Percentiles rank a stretch among this genome's conserved stretches.
Evolutionary conservation across 2,888 invertebrate genomes (phyloP).

Genomic region (Ctenicera cuprea): DNA sequence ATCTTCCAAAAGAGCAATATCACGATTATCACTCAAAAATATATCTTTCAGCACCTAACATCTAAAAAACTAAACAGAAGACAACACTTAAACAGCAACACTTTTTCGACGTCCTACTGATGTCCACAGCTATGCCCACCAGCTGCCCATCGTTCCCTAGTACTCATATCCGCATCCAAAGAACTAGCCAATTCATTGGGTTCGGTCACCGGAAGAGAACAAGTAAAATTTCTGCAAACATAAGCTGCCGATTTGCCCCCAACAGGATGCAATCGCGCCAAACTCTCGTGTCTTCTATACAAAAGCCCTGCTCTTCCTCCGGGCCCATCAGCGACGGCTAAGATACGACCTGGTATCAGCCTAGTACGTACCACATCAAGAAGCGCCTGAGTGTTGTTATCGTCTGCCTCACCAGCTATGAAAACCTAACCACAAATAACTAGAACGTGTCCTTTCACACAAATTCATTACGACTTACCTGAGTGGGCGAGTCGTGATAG

Average conservation of each 20-base stretch:
- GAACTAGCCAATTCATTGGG: conserved; percentile 78
- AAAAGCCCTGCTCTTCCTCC: conserved; percentile 67
- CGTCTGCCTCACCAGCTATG: conserved; percentile 79
- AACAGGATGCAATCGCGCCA: conserved; percentile 73
- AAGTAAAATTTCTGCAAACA: conserved; percentile 86
- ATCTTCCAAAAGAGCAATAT: too few species aligned
- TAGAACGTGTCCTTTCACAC: conserved; percentile 9
- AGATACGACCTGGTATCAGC: conserved; percentile 81
- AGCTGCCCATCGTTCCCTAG: not conserved
- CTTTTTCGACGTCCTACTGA: not conserved
- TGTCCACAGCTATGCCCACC: not conserved
- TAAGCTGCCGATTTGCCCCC: conserved; percentile 83
- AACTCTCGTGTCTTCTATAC: conserved; percentile 67
- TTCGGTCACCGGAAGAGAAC: conserved; percentile 84
- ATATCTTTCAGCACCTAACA: too few species aligned
- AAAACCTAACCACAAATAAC: conserved; percentile 75
- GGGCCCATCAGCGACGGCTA: conserved; percentile 80
- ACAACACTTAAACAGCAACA: not conserved
- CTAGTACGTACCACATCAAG: conserved; percentile 79
- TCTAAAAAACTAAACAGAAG: not conserved
- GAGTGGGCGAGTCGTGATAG: conserved; percentile 82
- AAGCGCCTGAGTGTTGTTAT: conserved; percentile 80
- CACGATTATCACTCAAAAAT: too few species aligned
- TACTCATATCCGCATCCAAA: conserved; percentile 64
- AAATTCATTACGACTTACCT: conserved; percentile 73